Percentiles rank a stretch among this genome's conserved stretches.
These are phyloP conservation scores for Philotrypesis tridentata DNA, from an alignment of 1,140 invertebrate genomes.

Conservation along the genomic window DNA sequence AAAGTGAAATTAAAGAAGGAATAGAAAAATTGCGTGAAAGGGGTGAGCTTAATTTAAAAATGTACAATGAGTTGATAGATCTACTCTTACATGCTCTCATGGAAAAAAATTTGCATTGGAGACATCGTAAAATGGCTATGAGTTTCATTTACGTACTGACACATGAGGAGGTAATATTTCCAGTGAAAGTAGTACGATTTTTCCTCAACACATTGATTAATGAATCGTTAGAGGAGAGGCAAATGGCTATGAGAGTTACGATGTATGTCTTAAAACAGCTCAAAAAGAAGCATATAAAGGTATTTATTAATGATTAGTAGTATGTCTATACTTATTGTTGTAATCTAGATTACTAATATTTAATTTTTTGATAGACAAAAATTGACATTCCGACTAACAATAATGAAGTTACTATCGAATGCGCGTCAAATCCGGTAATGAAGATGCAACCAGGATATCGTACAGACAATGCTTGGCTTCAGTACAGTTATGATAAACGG, in stretches of 20 bases:
- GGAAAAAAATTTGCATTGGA: slow-evolving; percentile 86
- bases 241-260: slow-evolving; percentile 79
- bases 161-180: slow-evolving; percentile 81
- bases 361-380: not conserved
- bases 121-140: slow-evolving; percentile 83
- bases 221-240: slow-evolving; percentile 85
- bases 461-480: slow-evolving; percentile 83
- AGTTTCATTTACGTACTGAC: slow-evolving; percentile 82
- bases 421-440: not conserved
- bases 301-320: slow-evolving; percentile 48
- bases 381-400: not conserved
- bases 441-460: slow-evolving; percentile 71
- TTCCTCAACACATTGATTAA: slow-evolving; percentile 82
- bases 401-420: not conserved
- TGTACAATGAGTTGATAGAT: slow-evolving; percentile 79
- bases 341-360: not conserved
- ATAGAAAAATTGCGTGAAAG: slow-evolving; percentile 64
- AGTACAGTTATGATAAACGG: slow-evolving; percentile 78
- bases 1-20: slow-evolving; percentile 69
- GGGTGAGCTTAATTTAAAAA: slow-evolving; percentile 72
- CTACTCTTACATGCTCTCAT: slow-evolving; percentile 79
- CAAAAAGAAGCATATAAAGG: slow-evolving; percentile 79
- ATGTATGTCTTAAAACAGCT: slow-evolving; percentile 84
- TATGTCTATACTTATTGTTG: not conserved
- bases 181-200: slow-evolving; percentile 78